Conservation (phyloP, 2,888 invertebrate species). For the Pedicia rivosa region DNA sequence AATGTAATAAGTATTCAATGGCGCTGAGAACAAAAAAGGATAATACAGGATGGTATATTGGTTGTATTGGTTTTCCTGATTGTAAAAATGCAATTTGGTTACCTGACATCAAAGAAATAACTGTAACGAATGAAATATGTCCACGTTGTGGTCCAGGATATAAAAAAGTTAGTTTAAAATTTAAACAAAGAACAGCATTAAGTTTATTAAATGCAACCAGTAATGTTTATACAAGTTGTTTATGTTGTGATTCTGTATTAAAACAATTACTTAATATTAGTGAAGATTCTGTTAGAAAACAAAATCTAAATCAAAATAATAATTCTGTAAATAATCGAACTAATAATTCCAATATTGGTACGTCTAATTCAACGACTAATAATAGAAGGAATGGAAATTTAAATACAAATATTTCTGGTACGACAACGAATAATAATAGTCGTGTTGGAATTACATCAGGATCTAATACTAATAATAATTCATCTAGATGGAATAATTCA, state of each 20-base stretch:
- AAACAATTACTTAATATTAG: constrained; percentile 25
- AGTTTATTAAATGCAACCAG: constrained; percentile 20
- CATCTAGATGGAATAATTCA: too few species aligned
- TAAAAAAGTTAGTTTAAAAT: constrained; percentile 12
- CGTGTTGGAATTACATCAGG: too few species aligned
- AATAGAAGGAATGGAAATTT: constrained; percentile 4
- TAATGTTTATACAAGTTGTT: constrained; percentile 25
- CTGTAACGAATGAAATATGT: constrained; percentile 51
- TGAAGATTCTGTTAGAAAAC: constrained; percentile 21
- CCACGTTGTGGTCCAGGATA: constrained; percentile 20
- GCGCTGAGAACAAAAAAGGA: constrained; percentile 50
- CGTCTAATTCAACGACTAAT: constrained; percentile 7
- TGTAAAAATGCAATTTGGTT: constrained; percentile 77
- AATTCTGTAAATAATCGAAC: neutral
- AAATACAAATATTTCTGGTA: constrained; percentile 6
- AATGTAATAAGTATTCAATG: constrained; percentile 52
- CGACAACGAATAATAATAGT: too few species aligned
- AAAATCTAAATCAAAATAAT: neutral
- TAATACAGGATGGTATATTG: constrained; percentile 48
- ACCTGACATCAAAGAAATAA: constrained; percentile 44
- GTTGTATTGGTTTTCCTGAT: constrained; percentile 61
- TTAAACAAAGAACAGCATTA: constrained; percentile 17
- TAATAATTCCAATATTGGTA: neutral
- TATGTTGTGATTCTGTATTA: constrained; percentile 25
- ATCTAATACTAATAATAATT: too few species aligned